These are phyloP conservation scores for Capromys pilorides DNA, from an alignment of 2,797 vertebrate genomes.

Conservation along the genomic window DNA sequence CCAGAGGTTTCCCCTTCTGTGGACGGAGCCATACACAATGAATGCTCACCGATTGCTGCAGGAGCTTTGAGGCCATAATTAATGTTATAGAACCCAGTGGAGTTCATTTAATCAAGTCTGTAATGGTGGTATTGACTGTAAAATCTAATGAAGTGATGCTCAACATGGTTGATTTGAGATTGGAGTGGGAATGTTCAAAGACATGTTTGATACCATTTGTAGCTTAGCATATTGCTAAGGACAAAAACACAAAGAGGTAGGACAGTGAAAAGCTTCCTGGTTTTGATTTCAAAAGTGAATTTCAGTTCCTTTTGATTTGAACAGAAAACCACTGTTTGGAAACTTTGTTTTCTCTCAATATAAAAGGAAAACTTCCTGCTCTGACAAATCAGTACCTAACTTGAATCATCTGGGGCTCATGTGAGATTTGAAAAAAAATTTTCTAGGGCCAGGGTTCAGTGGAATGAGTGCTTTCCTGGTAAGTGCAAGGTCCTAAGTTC, in stretches of 20 bases:
- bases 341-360: background rate
- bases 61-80: constrained; percentile 62
- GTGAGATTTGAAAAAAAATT: constrained; percentile 29
- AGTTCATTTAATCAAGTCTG: constrained; percentile 76
- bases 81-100: constrained; percentile 70
- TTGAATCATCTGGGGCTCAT: background rate
- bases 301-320: constrained; percentile 35
- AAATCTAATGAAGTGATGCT: constrained; percentile 76
- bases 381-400: constrained; percentile 33
- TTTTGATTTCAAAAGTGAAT: constrained; percentile 49
- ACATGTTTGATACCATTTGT: constrained; percentile 42
- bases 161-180: constrained; percentile 70
- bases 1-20: constrained; percentile 58
- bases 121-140: constrained; percentile 75
- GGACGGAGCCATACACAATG: constrained; percentile 62
- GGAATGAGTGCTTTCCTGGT: too few species aligned
- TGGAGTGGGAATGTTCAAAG: constrained; percentile 61
- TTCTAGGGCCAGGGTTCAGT: too few species aligned
- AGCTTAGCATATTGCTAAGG: constrained; percentile 51
- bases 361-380: background rate
- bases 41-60: constrained; percentile 57
- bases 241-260: constrained; percentile 38
- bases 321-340: constrained; percentile 15
- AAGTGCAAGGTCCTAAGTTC: too few species aligned
- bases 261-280: background rate